Evolutionary conservation across 2,888 invertebrate genomes (phyloP), one percentile per base, ranked within the genome.

Genomic region (Meiosimyza decipiens): DNA sequence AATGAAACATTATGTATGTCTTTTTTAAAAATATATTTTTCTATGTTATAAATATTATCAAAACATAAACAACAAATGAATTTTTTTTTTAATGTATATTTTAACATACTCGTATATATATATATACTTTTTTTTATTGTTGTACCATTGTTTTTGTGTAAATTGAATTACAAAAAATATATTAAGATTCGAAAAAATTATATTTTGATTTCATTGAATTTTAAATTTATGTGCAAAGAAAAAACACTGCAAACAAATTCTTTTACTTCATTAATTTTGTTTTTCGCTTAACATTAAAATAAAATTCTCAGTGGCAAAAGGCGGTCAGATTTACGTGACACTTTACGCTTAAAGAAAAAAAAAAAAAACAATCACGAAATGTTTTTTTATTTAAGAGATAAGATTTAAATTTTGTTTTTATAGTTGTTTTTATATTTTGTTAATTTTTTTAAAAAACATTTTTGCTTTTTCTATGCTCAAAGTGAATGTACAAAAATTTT

Each of bases 231-330:
- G 72, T 73, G 71, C 72, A 71, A 76, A 74, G 65, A 74, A 76
- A 74, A 75, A 77, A 80, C 80, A 79, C 79, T 79, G 80, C 81
- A 80, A 79, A 78, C 78, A 67, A n/a, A 12, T 60, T 16, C 68
- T 55, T 47, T 7, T 18, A 6, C 16, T n/a, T 13, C 11, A 6
- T 64, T 50, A 13, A 6, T 68, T 74, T 54, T 73, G 55, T 55
- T 71, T 50, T 71, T 60, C 54, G 6, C 40, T 28, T 3, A 28
- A 28, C 28, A 28, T 28, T 3, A 28, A 28, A 28, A 28, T 4
- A 28, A 28, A 28, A 28, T 28, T 28, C 28, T 28, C 28, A 28
- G 4, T 28, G 4, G 28, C 28, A 28, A 28, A 28, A 28, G 28
- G 9, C 1, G 40, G 40, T 40, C 40, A 40, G 3, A 57, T 15